phyloP scores from a whole-genome alignment of 2,888 invertebrate genomes.

The Oxytorus armatus region DNA sequence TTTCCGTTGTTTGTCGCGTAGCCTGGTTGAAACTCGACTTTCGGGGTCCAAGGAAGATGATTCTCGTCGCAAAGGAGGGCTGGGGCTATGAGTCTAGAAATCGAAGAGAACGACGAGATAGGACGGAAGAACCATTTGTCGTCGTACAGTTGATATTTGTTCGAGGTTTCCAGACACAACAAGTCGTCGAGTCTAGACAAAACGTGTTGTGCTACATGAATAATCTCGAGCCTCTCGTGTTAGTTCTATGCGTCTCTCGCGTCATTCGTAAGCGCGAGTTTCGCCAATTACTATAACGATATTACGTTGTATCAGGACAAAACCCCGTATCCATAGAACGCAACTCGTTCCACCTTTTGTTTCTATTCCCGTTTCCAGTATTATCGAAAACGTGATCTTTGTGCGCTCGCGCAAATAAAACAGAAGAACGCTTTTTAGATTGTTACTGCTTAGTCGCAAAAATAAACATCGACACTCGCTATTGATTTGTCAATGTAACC shows the following conservation, averaged over 20 bases:
- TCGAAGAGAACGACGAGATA: constrained; percentile 30
- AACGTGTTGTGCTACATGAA: not conserved
- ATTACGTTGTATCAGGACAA: constrained; percentile 2
- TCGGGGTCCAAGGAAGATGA: constrained; percentile 1
- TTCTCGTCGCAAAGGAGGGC: not conserved
- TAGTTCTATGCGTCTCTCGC: not conserved
- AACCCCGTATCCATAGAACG: not conserved
- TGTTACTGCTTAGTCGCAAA: not conserved
- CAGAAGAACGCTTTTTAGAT: not conserved
- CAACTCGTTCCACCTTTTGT: not conserved
- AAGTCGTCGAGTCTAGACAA: constrained; percentile 47
- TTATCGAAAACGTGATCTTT: constrained; percentile 3
- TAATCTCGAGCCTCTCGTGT: not conserved
- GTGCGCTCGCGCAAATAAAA: not conserved
- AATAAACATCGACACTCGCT: not conserved
- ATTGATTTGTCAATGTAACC: not conserved
- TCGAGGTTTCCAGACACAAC: constrained; percentile 37
- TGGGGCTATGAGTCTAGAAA: constrained; percentile 11
- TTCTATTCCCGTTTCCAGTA: not conserved
- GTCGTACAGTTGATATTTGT: constrained; percentile 14
- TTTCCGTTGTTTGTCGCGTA: not conserved
- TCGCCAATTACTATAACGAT: too few relatives aligned
- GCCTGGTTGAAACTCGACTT: not conserved
- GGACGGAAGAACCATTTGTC: not conserved
- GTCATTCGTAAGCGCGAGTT: constrained; percentile 1